These are phyloP conservation scores for Crotophaga sulcirostris DNA, from an alignment of 2,113 vertebrate genomes.

Conservation along the genomic window DNA sequence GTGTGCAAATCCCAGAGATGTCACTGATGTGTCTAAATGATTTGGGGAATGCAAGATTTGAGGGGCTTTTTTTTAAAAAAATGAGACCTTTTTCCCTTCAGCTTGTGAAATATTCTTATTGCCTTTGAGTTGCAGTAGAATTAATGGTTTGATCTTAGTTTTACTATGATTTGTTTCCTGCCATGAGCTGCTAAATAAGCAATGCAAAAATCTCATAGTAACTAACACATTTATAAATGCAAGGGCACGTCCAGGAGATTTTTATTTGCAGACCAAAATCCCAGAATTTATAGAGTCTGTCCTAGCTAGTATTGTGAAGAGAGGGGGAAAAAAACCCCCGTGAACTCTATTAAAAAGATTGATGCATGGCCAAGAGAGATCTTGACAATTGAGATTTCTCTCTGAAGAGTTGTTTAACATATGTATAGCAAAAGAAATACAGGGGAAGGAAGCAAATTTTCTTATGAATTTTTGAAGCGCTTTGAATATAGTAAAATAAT, in stretches of 20 bases:
- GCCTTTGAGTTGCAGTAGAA: background rate
- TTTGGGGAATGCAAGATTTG: background rate
- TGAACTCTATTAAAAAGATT: conserved; percentile 47
- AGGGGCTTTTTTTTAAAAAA: background rate
- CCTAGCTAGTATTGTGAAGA: background rate
- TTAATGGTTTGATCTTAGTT: background rate
- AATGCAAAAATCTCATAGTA: background rate
- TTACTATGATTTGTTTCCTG: background rate
- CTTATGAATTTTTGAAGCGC: background rate
- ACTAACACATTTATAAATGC: background rate
- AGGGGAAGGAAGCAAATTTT: background rate
- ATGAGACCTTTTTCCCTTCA: background rate
- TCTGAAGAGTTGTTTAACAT: conserved; percentile 28
- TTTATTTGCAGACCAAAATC: conserved; percentile 23
- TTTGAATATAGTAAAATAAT: background rate
- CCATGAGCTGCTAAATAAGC: background rate
- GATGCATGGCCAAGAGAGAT: background rate
- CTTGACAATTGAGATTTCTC: conserved; percentile 11
- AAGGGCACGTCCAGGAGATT: background rate
- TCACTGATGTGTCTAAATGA: background rate
- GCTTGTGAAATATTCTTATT: background rate
- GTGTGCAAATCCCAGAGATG: background rate
- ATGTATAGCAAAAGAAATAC: background rate
- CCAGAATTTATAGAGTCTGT: conserved; percentile 24
- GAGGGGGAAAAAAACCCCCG: background rate